Evolutionary conservation across 1,140 invertebrate genomes (phyloP), one percentile per base, ranked within the genome.

Genomic region (Drosophila arawakana): DNA sequence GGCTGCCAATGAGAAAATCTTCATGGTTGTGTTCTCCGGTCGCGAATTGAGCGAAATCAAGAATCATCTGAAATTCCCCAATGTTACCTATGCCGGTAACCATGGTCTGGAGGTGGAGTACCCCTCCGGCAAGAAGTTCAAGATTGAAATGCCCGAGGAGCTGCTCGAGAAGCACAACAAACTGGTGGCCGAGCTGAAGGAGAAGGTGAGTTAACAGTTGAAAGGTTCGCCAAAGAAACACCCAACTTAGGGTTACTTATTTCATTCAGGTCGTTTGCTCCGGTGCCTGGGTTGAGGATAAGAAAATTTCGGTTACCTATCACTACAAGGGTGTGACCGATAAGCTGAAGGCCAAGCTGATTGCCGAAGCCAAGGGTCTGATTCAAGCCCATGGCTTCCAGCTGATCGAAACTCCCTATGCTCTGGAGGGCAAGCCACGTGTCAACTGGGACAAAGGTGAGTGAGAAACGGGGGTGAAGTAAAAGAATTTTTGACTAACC

Each of bases 221-320:
- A 30, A 2, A 30, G 6, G 6, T 5, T 18, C 25, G 1, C 4
- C 37, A 13, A 43, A 13, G 10, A 8, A 21, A 13, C 1, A n/a
- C 2, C 18, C 18, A 21, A 21, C 18, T 21, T 21, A 21, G 18
- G 18, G 18, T 21, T 21, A 21, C 18, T 2, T 21, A 21, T 21
- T 3, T 34, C 0, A 3, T 4, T n/a, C 11, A 96, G 95, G 94
- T 97, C 7, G 97, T 96, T 80, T 95, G 93, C 77, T 96, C 97
- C 71, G 97, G 97, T 47, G 97, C 97, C 2, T 98, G 97, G 97
- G 97, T 98, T 1, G 97, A 98, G 91, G 97, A 97, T 89, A 98
- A 98, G 93, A 97, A 97, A 46, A 96, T 96, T 5, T 93, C 97
- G 0, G 93, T 98, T 15, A 97, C 97, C 13, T 98, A 97, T 93